A percentile compares a stretch with the other conserved stretches of the same genome.
Conservation (phyloP, 2,888 invertebrate genomes). For the Pollenia griseotomentosa region DNA sequence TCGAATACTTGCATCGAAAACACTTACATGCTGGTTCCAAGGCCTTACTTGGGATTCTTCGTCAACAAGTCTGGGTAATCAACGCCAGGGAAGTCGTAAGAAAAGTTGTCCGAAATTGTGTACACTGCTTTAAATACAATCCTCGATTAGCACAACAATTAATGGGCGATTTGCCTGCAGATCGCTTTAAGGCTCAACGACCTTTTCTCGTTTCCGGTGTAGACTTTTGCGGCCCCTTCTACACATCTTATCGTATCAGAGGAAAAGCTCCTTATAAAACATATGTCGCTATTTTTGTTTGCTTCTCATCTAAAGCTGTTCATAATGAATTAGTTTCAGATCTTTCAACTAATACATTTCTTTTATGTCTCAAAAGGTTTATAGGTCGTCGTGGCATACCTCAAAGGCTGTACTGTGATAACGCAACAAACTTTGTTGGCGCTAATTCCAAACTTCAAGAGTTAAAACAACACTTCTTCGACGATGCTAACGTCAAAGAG, state of each 20-base stretch:
- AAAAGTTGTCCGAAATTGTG: constrained; percentile 61
- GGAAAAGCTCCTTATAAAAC: constrained; percentile 32
- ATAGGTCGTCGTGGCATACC: constrained; percentile 52
- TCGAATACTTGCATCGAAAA: constrained; percentile 56
- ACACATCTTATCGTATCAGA: constrained; percentile 24
- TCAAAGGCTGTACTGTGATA: constrained; percentile 28
- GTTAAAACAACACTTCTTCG: constrained; percentile 5
- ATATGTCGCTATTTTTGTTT: constrained; percentile 53
- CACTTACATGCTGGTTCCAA: constrained; percentile 65
- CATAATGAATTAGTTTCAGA: constrained; percentile 73
- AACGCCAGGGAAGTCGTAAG: constrained; percentile 52
- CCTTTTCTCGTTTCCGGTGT: constrained; percentile 50
- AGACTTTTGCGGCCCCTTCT: constrained; percentile 45
- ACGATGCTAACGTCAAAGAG: background rate
- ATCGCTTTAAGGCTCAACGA: constrained; percentile 50
- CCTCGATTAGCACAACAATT: constrained; percentile 64
- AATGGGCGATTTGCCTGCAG: constrained; percentile 69
- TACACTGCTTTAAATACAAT: constrained; percentile 66
- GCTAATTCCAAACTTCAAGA: constrained; percentile 15
- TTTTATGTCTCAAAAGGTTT: constrained; percentile 71
- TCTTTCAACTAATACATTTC: constrained; percentile 69
- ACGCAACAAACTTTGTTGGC: constrained; percentile 60
- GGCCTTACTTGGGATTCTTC: constrained; percentile 62
- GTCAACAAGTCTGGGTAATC: constrained; percentile 61
- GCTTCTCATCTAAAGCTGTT: constrained; percentile 70